Conservation (phyloP, 2,797 vertebrate genomes). For the Pitangus sulphuratus region DNA sequence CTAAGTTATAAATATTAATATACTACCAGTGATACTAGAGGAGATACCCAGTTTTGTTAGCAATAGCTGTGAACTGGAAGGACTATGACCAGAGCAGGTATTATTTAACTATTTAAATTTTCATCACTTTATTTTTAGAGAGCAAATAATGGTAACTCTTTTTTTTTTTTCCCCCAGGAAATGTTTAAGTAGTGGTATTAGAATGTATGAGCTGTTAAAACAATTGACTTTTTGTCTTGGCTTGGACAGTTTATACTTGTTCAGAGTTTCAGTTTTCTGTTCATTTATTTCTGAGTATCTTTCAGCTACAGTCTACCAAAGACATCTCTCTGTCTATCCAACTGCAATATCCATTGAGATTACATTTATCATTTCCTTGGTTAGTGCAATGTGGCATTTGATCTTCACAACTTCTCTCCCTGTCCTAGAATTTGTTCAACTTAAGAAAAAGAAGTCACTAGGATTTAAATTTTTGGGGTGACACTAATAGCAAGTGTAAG, state of each 20-base stretch:
- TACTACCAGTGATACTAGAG: background rate
- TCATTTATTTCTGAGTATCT: background rate
- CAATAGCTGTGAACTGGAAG: constrained; percentile 20
- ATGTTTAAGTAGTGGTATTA: constrained; percentile 2
- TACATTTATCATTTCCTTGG: background rate
- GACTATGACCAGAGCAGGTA: background rate
- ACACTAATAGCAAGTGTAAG: background rate
- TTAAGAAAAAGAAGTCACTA: background rate
- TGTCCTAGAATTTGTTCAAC: background rate
- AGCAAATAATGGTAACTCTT: background rate
- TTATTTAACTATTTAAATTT: constrained; percentile 16
- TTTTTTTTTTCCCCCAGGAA: background rate
- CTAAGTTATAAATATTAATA: constrained; percentile 55
- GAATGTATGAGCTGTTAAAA: background rate
- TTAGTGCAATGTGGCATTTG: background rate
- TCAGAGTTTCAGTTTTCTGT: background rate
- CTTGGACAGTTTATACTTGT: background rate
- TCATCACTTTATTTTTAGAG: constrained; percentile 38
- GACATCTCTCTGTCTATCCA: background rate
- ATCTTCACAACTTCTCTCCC: background rate
- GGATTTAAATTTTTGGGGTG: background rate
- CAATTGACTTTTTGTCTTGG: background rate
- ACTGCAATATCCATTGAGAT: background rate
- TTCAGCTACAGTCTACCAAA: background rate
- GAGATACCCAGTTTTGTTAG: constrained; percentile 20